A percentile compares a stretch with the other conserved stretches of the same genome.
Conservation (phyloP, 2,888 invertebrate genomes). For the Onchidella celtica region DNA sequence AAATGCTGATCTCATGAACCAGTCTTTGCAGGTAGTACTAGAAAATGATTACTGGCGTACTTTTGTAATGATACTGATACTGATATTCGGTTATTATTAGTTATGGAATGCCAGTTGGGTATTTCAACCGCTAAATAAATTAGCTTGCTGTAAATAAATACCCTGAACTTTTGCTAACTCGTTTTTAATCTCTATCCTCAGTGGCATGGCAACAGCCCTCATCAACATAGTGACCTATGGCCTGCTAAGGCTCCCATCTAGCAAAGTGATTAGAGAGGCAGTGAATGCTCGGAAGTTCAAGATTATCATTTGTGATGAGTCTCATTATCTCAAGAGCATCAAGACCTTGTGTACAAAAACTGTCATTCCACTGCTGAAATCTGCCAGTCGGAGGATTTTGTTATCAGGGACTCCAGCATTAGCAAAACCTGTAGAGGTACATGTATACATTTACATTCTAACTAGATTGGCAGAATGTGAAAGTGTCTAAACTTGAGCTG, state of each 20-base stretch:
- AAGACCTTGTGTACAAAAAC: slow-evolving; percentile 73
- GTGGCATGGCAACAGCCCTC: slow-evolving; percentile 65
- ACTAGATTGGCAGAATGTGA: too few species aligned
- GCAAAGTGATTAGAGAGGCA: slow-evolving; percentile 71
- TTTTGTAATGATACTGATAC: too few species aligned
- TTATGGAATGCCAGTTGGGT: too few species aligned
- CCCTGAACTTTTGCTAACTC: too few species aligned
- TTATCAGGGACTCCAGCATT: slow-evolving; percentile 79
- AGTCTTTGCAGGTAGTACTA: too few species aligned
- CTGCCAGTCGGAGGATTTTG: slow-evolving; percentile 71
- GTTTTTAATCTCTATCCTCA: too few species aligned
- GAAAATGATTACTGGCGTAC: too few species aligned
- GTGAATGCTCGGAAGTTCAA: slow-evolving; percentile 71
- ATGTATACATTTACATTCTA: too few species aligned
- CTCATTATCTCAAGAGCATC: slow-evolving; percentile 76
- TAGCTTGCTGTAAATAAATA: too few species aligned
- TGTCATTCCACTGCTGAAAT: slow-evolving; percentile 72
- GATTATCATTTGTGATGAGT: slow-evolving; percentile 77
- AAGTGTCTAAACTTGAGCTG: background rate
- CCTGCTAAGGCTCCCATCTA: slow-evolving; percentile 68
- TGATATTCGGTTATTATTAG: too few species aligned
- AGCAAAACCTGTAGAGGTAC: slow-evolving; percentile 76
- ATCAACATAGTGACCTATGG: slow-evolving; percentile 76
- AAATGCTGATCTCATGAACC: too few species aligned
- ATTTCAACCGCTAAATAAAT: too few species aligned